Percentiles rank a stretch among this genome's conserved stretches.
Conservation (phyloP, 1,140 invertebrate species). For the Microplitis mediator region DNA sequence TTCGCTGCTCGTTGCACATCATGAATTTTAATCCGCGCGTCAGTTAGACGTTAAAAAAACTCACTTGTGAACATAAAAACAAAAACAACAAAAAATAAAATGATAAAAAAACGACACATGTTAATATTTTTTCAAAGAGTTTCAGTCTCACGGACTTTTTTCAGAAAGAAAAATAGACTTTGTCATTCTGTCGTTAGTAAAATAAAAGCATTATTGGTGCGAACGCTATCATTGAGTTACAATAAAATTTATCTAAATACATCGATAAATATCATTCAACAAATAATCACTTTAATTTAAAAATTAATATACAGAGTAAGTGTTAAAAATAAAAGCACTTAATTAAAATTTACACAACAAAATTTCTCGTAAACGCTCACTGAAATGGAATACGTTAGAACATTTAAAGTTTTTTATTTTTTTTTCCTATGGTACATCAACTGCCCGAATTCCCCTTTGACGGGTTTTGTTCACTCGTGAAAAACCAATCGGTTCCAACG, state of each 20-base stretch:
- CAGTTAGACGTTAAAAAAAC: conserved; percentile 21
- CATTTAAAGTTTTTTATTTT: conserved; percentile 15
- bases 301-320: no score
- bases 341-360: neutral
- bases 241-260: no score
- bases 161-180: conserved; percentile 44
- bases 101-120: conserved; percentile 16
- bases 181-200: conserved; percentile 19
- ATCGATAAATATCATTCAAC: no score
- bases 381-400: neutral
- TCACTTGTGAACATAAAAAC: neutral
- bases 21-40: conserved; percentile 52
- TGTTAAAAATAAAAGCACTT: no score
- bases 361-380: neutral
- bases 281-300: no score
- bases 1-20: conserved; percentile 39
- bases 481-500: conserved; percentile 18
- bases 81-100: no score
- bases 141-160: neutral
- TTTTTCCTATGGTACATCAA: neutral
- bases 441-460: neutral
- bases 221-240: no score
- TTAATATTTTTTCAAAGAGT: conserved; percentile 49
- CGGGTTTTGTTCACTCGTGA: conserved; percentile 9
- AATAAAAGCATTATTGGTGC: neutral